Percentiles rank a stretch among this genome's conserved stretches.
phyloP scores from a whole-genome alignment of 37 sponge, comb jelly and placozoan species.

The Petrosia ficiformis region DNA sequence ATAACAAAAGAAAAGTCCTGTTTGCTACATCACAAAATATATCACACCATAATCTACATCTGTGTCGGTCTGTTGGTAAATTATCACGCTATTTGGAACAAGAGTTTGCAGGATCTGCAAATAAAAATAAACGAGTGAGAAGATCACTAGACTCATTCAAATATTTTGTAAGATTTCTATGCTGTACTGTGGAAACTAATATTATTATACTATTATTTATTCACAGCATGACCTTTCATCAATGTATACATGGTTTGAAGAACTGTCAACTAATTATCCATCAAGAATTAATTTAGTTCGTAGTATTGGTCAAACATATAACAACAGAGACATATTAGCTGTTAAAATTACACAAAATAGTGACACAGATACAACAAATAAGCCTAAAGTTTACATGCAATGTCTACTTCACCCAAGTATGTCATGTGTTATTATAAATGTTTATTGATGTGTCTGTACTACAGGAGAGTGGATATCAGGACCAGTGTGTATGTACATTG shows the following conservation, averaged over 20 bases:
- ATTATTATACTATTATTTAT: neutral
- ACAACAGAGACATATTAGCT: constrained; percentile 48
- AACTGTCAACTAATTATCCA: constrained; percentile 28
- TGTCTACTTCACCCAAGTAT: constrained; percentile 65
- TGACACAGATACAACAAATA: neutral
- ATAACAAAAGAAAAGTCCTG: no score
- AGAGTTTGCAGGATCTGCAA: no score
- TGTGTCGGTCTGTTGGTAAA: no score
- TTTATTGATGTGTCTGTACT: neutral
- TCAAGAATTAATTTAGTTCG: constrained; percentile 14
- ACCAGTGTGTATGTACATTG: constrained; percentile 54
- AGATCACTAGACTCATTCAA: no score
- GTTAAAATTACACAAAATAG: constrained; percentile 23
- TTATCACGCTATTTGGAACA: no score
- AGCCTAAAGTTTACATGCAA: constrained; percentile 63
- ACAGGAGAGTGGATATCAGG: constrained; percentile 76
- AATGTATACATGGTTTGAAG: constrained; percentile 43
- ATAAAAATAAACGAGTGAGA: no score
- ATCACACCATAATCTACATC: no score
- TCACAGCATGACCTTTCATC: constrained; percentile 51
- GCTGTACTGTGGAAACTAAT: neutral
- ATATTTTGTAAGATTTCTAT: no score
- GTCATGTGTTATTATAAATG: constrained; percentile 2
- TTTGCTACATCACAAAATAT: no score
- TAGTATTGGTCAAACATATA: constrained; percentile 62